Percentiles rank a stretch among this genome's conserved stretches.
These are phyloP conservation scores for Microplitis deprimator DNA, from an alignment of 2,888 invertebrate genomes.

Conservation along the genomic window DNA sequence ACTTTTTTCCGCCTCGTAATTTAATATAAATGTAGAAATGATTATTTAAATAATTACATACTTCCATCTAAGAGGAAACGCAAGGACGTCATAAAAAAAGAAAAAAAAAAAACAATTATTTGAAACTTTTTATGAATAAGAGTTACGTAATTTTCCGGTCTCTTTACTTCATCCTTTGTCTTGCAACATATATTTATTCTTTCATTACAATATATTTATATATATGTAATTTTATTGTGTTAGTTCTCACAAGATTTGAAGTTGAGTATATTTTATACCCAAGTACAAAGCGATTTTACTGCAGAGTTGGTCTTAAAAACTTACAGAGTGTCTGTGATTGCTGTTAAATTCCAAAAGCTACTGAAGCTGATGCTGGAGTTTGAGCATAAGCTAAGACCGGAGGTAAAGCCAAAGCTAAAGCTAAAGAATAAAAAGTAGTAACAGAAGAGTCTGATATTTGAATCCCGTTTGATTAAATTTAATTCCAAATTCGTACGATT, in stretches of 20 bases:
- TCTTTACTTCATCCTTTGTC: constrained; percentile 20
- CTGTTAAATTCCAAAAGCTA: constrained; percentile 19
- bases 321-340: constrained; percentile 13
- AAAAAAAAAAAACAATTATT: constrained; percentile 10
- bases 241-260: constrained; percentile 18
- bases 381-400: not conserved
- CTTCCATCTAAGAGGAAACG: constrained; percentile 9
- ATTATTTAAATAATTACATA: constrained; percentile 27
- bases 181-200: not conserved
- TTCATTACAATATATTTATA: not conserved
- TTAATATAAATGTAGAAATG: not conserved
- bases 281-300: constrained; percentile 25
- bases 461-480: constrained; percentile 32
- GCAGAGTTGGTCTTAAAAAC: constrained; percentile 3
- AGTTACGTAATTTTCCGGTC: constrained; percentile 32
- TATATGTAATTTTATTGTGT: not conserved
- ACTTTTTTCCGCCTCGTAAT: not conserved
- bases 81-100: constrained; percentile 15
- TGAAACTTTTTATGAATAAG: not conserved
- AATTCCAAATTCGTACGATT: constrained; percentile 28
- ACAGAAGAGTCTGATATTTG: constrained; percentile 20
- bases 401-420: not conserved
- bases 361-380: not conserved
- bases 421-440: not conserved
- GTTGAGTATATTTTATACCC: not conserved